Conservation (phyloP, 2,797 vertebrate genomes). For the Pseudochirops corinnae region DNA sequence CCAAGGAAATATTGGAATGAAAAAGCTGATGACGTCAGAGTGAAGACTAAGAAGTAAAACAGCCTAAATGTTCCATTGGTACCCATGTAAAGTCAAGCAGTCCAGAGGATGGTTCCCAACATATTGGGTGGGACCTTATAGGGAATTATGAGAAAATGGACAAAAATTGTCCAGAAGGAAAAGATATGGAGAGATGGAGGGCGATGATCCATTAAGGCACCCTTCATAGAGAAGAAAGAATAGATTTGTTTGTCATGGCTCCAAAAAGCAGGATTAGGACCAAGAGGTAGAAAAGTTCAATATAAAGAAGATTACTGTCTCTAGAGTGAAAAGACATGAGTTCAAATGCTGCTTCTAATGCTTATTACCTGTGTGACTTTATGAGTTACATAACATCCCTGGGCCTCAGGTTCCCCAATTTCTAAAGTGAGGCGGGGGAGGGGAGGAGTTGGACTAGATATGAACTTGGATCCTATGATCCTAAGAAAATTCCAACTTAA, state of each 20-base stretch:
- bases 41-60: not conserved
- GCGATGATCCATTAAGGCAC: not conserved
- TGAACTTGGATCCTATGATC: not conserved
- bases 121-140: not conserved
- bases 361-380: not conserved
- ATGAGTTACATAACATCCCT: not conserved
- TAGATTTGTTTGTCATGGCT: not conserved
- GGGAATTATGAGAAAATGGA: not conserved
- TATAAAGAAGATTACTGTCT: not conserved
- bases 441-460: not conserved
- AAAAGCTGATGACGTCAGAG: not conserved
- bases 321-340: not conserved
- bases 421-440: not conserved
- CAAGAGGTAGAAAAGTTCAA: not conserved
- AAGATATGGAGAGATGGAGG: not conserved
- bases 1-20: not conserved
- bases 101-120: not conserved
- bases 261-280: not conserved
- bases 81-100: not conserved
- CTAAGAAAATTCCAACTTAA: not conserved
- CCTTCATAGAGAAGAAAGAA: not conserved
- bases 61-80: not conserved
- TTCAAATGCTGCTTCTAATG: not conserved
- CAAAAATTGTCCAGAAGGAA: not conserved
- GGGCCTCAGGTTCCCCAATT: not conserved